Conservation (phyloP, 1,140 invertebrate genomes). For the Eumeta japonica region DNA sequence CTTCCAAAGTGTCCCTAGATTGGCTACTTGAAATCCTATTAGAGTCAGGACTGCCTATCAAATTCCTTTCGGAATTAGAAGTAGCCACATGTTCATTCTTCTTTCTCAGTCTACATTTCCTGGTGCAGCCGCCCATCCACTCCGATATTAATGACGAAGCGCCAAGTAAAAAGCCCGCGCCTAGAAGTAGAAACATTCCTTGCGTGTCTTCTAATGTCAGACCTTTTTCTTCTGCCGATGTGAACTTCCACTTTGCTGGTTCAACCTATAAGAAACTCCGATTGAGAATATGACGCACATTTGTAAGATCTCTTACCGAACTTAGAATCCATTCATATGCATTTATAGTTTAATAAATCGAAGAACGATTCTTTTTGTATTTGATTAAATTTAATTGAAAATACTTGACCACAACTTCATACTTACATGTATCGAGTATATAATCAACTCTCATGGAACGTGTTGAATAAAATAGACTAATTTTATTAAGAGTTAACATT, state of each 20-base stretch:
- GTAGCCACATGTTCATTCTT: conserved; percentile 13
- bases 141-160: conserved; percentile 58
- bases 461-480: too few relatives aligned
- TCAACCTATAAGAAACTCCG: conserved; percentile 27
- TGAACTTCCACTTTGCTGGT: conserved; percentile 23
- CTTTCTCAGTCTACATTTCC: conserved; percentile 46
- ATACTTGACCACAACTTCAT: too few relatives aligned
- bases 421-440: too few relatives aligned
- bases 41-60: conserved; percentile 15
- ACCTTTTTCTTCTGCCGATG: conserved; percentile 64
- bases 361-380: too few relatives aligned
- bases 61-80: conserved; percentile 14
- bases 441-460: too few relatives aligned
- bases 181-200: conserved; percentile 75
- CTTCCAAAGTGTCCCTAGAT: conserved; percentile 30
- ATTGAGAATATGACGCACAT: conserved; percentile 12
- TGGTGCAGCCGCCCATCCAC: conserved; percentile 65
- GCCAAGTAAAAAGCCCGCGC: conserved; percentile 64
- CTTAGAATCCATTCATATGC: too few relatives aligned
- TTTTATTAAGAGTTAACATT: too few relatives aligned
- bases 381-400: too few relatives aligned
- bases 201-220: conserved; percentile 72
- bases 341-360: too few relatives aligned
- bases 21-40: conserved; percentile 21
- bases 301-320: too few relatives aligned